Evolutionary conservation across 1,140 invertebrate species (phyloP), one percentile per base, ranked within the genome.

Genomic region (Drosophila athabasca): DNA sequence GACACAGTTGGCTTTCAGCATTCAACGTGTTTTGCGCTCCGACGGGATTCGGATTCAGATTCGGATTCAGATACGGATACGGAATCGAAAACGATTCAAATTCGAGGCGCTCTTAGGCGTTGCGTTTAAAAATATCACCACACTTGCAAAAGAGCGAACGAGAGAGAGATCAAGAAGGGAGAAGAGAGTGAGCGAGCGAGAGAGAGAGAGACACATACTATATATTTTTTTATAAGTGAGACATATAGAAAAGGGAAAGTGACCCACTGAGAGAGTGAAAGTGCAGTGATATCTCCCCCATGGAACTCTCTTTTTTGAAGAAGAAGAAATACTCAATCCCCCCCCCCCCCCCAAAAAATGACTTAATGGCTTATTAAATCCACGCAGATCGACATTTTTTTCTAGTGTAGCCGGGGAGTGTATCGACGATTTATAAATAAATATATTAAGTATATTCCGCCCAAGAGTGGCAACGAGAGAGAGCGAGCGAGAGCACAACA

Each of bases 341-440:
- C n/a, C n/a, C n/a, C n/a, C n/a, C n/a, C n/a, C n/a, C n/a, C n/a
- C n/a, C n/a, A n/a, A n/a, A n/a, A n/a, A n/a, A n/a, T n/a, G n/a
- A n/a, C n/a, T n/a, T n/a, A n/a, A n/a, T n/a, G n/a, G n/a, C n/a
- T n/a, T n/a, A n/a, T n/a, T n/a, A n/a, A n/a, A n/a, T n/a, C 35
- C 35, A 39, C 35, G 35, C 35, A 39, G 35, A 39, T 39, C n/a
- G 50, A 35, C 17, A 29, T 15, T 29, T 15, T 29, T 35, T 29
- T 29, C 17, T 35, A 35, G 7, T 17, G 26, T 8, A 35, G 35
- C 48, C 48, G 15, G 49, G 15, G 19, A 60, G 62, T 60, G 62
- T 48, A 59, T 54, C 69, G 75, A 82, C 70, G 71, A 85, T 87
- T 88, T 87, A 87, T 65, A 88, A 88, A 85, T 85, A 85, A 85